Conservation (phyloP, 2,888 invertebrate genomes). For the Ditylenchus weischeri region DNA sequence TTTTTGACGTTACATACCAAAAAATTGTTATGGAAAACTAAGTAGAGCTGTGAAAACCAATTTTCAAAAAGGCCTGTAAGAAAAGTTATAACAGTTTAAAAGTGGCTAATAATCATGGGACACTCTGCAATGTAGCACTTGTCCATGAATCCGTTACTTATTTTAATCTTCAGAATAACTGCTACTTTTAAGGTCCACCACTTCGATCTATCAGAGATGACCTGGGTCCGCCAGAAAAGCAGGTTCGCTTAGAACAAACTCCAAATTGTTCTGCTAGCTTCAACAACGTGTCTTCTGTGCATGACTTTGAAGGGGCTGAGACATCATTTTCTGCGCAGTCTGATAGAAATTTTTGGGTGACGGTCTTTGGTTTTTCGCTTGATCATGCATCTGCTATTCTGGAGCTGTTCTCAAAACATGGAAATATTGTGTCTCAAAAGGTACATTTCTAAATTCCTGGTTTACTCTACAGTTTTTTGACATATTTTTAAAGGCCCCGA, state of each 20-base stretch:
- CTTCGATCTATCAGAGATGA: slow-evolving; percentile 39
- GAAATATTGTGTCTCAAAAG: slow-evolving; percentile 51
- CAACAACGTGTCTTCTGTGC: background rate
- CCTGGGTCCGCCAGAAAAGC: slow-evolving; percentile 35
- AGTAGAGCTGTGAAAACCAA: background rate
- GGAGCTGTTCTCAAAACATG: slow-evolving; percentile 48
- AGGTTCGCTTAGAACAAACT: slow-evolving; percentile 25
- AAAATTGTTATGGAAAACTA: background rate
- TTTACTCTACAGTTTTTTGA: background rate
- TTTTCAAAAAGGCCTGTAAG: background rate
- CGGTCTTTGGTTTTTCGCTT: slow-evolving; percentile 48
- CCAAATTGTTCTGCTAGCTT: background rate
- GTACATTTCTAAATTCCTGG: slow-evolving; percentile 20
- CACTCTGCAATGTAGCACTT: no score
- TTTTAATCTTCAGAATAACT: background rate
- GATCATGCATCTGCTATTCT: slow-evolving; percentile 39
- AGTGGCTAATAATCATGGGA: no score
- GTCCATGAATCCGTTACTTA: no score
- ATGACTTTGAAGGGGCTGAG: background rate
- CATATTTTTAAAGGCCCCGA: slow-evolving; percentile 61
- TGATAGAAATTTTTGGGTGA: slow-evolving; percentile 38
- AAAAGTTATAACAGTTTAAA: no score
- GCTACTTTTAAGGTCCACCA: slow-evolving; percentile 38
- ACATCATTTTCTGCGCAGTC: background rate
- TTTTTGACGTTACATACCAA: no score